Evolutionary conservation across 2,797 vertebrate species (phyloP).

Genomic region (Prionace glauca): DNA sequence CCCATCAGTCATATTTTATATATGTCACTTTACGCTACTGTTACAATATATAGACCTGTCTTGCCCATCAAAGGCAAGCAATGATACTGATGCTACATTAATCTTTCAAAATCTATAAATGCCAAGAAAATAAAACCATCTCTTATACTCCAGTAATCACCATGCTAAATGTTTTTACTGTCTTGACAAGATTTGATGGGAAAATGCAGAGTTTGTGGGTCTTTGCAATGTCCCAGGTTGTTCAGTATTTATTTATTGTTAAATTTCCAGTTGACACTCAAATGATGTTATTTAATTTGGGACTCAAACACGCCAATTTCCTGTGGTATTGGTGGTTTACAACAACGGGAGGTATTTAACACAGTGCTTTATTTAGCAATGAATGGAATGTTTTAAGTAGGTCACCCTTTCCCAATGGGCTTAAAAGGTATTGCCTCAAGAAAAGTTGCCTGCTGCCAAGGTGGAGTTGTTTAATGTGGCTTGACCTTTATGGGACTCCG

Average conservation of each 20-base stretch:
- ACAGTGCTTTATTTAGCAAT: not conserved
- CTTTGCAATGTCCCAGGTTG: not conserved
- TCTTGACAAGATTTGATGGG: not conserved
- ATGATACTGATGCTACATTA: not conserved
- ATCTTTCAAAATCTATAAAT: not conserved
- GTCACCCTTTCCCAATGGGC: not conserved
- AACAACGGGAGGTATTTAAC: not conserved
- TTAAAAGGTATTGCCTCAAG: not conserved
- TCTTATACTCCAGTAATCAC: not conserved
- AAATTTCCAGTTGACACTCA: not conserved
- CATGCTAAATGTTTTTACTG: not conserved
- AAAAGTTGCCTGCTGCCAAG: not conserved
- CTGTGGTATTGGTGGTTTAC: not conserved
- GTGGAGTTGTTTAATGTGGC: not conserved
- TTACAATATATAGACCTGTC: not conserved
- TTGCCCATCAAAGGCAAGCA: not conserved
- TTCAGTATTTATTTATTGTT: not conserved
- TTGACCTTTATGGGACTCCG: not conserved
- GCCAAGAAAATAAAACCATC: not conserved
- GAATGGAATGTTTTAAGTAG: not conserved
- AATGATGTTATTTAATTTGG: not conserved
- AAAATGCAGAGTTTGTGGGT: not conserved
- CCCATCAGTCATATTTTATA: conserved; percentile 4
- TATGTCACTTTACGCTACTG: not conserved
- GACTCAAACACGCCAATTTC: not conserved